Evolutionary conservation across 2,113 vertebrate genomes (phyloP).

Genomic region (Ursus arctos): DNA sequence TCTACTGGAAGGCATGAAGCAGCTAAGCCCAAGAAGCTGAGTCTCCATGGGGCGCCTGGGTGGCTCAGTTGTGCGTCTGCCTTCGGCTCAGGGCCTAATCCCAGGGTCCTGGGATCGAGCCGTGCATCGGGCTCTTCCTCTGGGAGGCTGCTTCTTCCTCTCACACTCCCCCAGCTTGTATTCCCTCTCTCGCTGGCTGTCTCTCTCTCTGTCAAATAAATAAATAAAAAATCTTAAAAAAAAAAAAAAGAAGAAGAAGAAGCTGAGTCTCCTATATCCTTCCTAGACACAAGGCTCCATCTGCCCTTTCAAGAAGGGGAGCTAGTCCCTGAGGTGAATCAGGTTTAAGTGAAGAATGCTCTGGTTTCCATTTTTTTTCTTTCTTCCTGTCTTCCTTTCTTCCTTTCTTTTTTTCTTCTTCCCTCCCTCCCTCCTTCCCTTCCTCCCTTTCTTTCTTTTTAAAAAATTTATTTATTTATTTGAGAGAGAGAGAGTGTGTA

Average conservation of each 20-base stretch:
- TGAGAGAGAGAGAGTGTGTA: background rate
- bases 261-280: background rate
- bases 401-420: too few relatives aligned
- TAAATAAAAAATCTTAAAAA: too few relatives aligned
- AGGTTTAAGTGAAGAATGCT: conserved; percentile 42
- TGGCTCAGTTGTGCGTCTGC: too few relatives aligned
- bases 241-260: background rate
- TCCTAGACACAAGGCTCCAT: conserved; percentile 26
- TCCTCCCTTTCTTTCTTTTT: background rate
- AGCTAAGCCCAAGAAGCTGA: background rate
- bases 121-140: too few relatives aligned
- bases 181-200: too few relatives aligned
- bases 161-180: too few relatives aligned
- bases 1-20: conserved; percentile 10
- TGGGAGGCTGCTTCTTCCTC: too few relatives aligned
- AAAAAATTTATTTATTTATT: background rate
- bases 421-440: too few relatives aligned
- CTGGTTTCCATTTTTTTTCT: background rate
- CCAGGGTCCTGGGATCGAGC: too few relatives aligned
- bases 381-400: background rate
- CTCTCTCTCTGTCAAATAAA: too few relatives aligned
- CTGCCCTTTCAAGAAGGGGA: background rate
- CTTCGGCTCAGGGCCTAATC: too few relatives aligned
- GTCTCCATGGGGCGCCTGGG: background rate
- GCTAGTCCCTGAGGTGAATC: background rate